Conservation (phyloP, 1,140 invertebrate genomes). For the Glossosoma conforme region DNA sequence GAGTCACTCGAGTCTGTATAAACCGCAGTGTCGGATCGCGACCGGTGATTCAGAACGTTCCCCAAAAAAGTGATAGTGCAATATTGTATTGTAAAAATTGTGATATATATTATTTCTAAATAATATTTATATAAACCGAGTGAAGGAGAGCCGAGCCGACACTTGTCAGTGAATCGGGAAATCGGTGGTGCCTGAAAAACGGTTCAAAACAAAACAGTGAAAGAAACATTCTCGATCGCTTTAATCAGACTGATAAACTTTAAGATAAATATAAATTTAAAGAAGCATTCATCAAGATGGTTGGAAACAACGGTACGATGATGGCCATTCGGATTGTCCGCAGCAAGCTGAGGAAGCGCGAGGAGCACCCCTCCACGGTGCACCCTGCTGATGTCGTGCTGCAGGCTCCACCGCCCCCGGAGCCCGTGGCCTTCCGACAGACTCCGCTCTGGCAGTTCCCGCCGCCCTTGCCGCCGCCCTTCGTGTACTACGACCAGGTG, state of each 20-base stretch:
- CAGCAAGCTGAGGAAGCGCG: conserved; percentile 78
- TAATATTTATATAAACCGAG: conserved; percentile 9
- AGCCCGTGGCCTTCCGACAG: conserved; percentile 55
- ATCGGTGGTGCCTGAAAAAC: too few species aligned
- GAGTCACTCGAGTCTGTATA: conserved; percentile 47
- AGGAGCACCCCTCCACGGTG: conserved; percentile 64
- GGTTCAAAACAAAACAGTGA: too few species aligned
- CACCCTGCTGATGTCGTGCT: conserved; percentile 61
- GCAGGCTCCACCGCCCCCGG: conserved; percentile 47
- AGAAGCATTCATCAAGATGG: conserved; percentile 53
- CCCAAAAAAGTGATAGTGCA: conserved; percentile 47
- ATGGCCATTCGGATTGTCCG: conserved; percentile 81
- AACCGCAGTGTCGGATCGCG: conserved; percentile 17
- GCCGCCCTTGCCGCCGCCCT: conserved; percentile 65
- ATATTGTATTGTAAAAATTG: conserved; percentile 41
- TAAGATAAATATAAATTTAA: too few species aligned
- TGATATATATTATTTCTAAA: conserved; percentile 38
- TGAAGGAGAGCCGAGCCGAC: conserved; percentile 2
- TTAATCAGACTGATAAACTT: too few species aligned
- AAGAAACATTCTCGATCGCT: too few species aligned
- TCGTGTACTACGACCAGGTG: conserved; percentile 77
- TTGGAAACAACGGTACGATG: conserved; percentile 75
- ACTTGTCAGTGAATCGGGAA: conserved; percentile 16
- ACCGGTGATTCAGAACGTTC: conserved; percentile 15
- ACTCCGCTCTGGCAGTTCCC: conserved; percentile 74